phyloP scores from a whole-genome alignment of 1,140 invertebrate species.

The Bombus terrestris region DNA sequence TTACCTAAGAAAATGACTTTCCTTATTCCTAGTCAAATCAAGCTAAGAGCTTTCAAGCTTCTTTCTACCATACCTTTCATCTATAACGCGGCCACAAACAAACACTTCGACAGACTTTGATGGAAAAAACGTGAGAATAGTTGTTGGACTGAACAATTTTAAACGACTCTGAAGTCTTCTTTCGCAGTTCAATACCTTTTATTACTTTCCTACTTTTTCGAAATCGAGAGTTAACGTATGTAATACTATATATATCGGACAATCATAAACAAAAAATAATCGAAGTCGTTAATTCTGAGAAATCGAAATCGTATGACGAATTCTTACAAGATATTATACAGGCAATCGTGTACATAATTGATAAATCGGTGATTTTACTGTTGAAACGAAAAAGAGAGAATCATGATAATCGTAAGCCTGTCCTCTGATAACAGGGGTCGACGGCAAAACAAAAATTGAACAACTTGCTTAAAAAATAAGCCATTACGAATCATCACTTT shows the following conservation, averaged over 20 bases:
- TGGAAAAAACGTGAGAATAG: not conserved
- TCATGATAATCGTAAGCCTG: not conserved
- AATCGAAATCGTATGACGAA: slow-evolving; percentile 15
- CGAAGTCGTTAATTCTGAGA: not conserved
- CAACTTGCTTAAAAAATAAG: not conserved
- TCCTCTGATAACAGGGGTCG: slow-evolving; percentile 29
- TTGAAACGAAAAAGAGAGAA: not conserved
- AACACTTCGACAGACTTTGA: not conserved
- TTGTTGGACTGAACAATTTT: too few relatives aligned
- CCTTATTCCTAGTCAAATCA: slow-evolving; percentile 40
- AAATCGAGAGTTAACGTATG: not conserved
- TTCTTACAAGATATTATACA: not conserved
- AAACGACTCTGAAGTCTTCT: not conserved
- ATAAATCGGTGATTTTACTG: not conserved
- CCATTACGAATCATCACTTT: not conserved
- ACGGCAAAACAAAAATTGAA: not conserved
- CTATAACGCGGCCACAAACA: not conserved
- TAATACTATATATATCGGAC: not conserved
- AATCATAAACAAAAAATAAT: slow-evolving; percentile 4
- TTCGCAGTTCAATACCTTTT: not conserved
- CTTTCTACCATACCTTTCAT: slow-evolving; percentile 8
- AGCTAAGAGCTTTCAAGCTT: slow-evolving; percentile 37
- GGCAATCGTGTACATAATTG: not conserved
- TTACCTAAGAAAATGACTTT: slow-evolving; percentile 70
- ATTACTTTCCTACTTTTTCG: not conserved